A percentile compares a stretch with the other conserved stretches of the same genome.
Evolutionary conservation across 2,888 invertebrate species (phyloP).

Genomic region (Rutpela maculata): DNA sequence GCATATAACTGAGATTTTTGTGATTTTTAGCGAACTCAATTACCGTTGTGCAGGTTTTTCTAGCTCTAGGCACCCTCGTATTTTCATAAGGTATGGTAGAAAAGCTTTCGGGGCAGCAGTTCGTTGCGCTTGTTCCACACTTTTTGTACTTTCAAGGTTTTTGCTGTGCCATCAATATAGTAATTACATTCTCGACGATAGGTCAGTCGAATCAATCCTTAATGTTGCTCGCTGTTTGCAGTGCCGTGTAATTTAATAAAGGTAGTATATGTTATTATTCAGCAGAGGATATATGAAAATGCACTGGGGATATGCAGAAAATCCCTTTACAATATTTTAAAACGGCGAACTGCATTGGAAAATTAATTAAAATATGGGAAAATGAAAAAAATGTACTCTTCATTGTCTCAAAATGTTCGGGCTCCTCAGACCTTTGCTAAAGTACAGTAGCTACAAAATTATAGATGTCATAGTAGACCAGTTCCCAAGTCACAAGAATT

Average conservation of each 20-base stretch:
- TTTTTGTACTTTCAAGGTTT: slow-evolving; percentile 52
- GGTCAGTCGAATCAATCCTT: slow-evolving; percentile 19
- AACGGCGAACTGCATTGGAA: too few species aligned
- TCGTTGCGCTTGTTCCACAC: slow-evolving; percentile 23
- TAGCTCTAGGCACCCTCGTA: slow-evolving; percentile 62
- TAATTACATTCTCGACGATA: slow-evolving; percentile 48
- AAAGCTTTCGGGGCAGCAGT: slow-evolving; percentile 26
- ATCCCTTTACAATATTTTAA: too few species aligned
- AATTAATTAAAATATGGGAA: too few species aligned
- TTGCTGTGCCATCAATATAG: slow-evolving; percentile 44
- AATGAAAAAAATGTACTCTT: too few species aligned
- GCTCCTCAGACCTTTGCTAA: too few species aligned
- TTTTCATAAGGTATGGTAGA: slow-evolving; percentile 63
- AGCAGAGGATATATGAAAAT: too few species aligned
- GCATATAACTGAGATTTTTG: slow-evolving; percentile 65
- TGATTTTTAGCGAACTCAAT: slow-evolving; percentile 71
- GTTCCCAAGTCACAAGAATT: too few species aligned
- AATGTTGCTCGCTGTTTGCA: neutral
- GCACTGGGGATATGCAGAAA: too few species aligned
- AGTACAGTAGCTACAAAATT: too few species aligned
- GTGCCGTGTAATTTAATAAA: neutral
- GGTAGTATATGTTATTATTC: neutral
- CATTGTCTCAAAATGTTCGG: too few species aligned
- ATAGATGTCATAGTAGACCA: too few species aligned
- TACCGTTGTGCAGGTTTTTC: slow-evolving; percentile 63